Evolutionary conservation across 2,113 vertebrate species (phyloP).

Genomic region (Ophthalmolycus amberensis): DNA sequence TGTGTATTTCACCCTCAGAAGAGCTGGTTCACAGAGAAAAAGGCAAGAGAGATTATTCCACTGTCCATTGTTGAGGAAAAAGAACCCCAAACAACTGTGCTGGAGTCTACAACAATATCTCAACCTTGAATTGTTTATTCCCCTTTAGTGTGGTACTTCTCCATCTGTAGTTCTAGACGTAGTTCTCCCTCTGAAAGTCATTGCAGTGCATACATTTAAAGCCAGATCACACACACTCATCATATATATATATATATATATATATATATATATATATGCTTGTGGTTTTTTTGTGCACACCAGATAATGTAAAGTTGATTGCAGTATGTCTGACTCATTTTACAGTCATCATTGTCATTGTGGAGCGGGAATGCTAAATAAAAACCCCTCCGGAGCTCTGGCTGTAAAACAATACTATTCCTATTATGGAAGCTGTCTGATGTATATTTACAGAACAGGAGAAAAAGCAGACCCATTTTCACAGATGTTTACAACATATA

Average conservation of each 20-base stretch:
- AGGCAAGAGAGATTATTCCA: neutral
- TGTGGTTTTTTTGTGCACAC: constrained; percentile 48
- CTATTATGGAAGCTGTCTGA: constrained; percentile 52
- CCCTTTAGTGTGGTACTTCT: constrained; percentile 8
- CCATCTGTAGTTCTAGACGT: neutral
- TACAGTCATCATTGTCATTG: constrained; percentile 56
- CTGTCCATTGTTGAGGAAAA: neutral
- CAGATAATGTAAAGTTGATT: constrained; percentile 71
- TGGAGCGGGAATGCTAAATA: constrained; percentile 56
- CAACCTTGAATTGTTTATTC: neutral
- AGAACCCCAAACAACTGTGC: neutral
- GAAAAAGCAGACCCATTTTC: constrained; percentile 62
- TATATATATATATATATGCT: constrained; percentile 14
- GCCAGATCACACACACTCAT: constrained; percentile 37
- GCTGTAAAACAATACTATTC: constrained; percentile 67
- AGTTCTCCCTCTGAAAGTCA: constrained; percentile 19
- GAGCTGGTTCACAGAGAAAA: neutral
- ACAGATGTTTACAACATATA: constrained; percentile 74
- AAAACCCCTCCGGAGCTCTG: constrained; percentile 48
- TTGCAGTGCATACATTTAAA: constrained; percentile 34
- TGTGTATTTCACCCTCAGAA: constrained; percentile 29
- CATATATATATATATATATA: constrained; percentile 18
- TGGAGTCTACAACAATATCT: neutral
- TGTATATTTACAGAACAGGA: constrained; percentile 75
- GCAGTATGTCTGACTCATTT: constrained; percentile 62